These are phyloP conservation scores for Rhabdomys pumilio DNA, from an alignment of 2,797 vertebrate genomes.

Conservation along the genomic window DNA sequence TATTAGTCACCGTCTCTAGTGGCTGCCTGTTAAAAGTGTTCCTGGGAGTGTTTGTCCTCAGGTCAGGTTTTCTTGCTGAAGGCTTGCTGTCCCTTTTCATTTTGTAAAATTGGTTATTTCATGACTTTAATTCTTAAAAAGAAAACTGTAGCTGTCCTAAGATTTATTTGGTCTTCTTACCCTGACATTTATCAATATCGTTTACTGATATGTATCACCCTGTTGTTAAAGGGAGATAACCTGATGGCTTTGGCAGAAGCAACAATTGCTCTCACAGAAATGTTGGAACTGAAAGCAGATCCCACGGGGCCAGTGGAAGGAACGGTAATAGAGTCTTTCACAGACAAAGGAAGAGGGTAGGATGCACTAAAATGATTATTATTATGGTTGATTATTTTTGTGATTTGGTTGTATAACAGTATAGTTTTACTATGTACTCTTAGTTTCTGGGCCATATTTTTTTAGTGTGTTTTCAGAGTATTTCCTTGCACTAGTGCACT, in stretches of 20 bases:
- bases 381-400: conserved; percentile 56
- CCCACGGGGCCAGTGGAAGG: conserved; percentile 92
- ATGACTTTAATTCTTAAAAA: conserved; percentile 61
- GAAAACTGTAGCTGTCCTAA: conserved; percentile 3
- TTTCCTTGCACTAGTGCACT: conserved; percentile 47
- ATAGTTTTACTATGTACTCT: conserved; percentile 36
- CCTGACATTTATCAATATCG: background rate
- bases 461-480: conserved; percentile 51
- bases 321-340: conserved; percentile 94
- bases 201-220: conserved; percentile 10
- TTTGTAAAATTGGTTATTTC: conserved; percentile 42
- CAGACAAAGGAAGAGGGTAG: conserved; percentile 96
- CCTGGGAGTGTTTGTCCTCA: background rate
- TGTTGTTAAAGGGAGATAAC: conserved; percentile 92
- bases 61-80: conserved; percentile 10
- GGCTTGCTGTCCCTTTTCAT: background rate
- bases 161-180: conserved; percentile 49
- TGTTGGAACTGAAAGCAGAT: conserved; percentile 96
- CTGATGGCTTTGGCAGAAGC: conserved; percentile 95
- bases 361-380: conserved; percentile 64
- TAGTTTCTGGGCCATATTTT: conserved; percentile 49
- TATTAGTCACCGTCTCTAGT: conserved; percentile 24
- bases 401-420: conserved; percentile 14
- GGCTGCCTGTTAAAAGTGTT: background rate
- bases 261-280: conserved; percentile 94